These are phyloP conservation scores for Propithecus perrieri DNA, from an alignment of 2,797 vertebrate genomes.

Conservation along the genomic window DNA sequence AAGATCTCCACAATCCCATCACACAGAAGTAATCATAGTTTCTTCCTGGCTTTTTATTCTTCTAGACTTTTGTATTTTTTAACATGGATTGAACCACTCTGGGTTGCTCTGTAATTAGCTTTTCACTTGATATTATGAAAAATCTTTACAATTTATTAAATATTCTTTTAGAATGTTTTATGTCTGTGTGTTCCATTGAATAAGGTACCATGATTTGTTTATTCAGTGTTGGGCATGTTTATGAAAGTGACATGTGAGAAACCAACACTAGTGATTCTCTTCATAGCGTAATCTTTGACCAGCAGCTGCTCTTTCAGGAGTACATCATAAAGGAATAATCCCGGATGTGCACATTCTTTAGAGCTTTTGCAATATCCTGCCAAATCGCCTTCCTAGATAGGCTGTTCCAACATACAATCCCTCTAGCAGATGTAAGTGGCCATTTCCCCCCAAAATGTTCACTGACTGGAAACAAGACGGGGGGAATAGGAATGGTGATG, in stretches of 20 bases:
- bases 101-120: slow-evolving; percentile 35
- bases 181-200: not conserved
- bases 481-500: no score
- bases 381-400: not conserved
- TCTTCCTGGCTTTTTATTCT: not conserved
- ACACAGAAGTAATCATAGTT: not conserved
- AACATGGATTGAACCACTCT: not conserved
- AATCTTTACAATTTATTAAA: slow-evolving; percentile 39
- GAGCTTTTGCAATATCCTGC: not conserved
- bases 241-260: not conserved
- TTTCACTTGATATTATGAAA: slow-evolving; percentile 6
- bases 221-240: not conserved
- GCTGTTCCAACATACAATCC: not conserved
- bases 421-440: not conserved
- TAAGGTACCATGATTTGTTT: not conserved
- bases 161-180: slow-evolving; percentile 22
- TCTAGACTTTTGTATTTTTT: not conserved
- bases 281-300: not conserved
- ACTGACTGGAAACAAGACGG: not conserved
- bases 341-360: not conserved
- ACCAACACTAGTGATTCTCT: not conserved
- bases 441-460: not conserved
- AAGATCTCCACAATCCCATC: not conserved
- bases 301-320: not conserved
- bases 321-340: not conserved